phyloP scores from a whole-genome alignment of 2,797 vertebrate genomes.

The Sternarchorhynchus goeldii region DNA sequence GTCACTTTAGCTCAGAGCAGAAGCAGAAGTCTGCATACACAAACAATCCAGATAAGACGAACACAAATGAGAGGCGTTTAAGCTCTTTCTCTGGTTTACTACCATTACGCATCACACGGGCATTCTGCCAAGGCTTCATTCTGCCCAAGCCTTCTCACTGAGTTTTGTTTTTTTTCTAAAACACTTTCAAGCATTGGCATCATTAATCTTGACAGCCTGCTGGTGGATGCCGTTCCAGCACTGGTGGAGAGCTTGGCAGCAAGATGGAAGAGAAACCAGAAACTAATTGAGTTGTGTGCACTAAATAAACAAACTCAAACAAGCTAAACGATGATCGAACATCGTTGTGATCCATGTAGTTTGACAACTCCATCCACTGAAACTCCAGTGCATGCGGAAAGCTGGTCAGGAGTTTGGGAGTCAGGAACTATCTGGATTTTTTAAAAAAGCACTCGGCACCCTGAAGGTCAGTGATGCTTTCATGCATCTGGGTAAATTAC shows the following conservation, averaged over 20 bases:
- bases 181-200: conserved; percentile 24
- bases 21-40: conserved; percentile 31
- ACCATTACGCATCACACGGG: conserved; percentile 29
- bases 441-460: conserved; percentile 37
- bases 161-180: conserved; percentile 10
- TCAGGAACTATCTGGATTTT: conserved; percentile 43
- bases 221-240: conserved; percentile 21
- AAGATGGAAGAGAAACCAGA: conserved; percentile 28
- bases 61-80: conserved; percentile 11
- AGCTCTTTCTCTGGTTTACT: conserved; percentile 26
- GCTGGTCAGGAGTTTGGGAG: conserved; percentile 24
- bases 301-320: not conserved
- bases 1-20: conserved; percentile 51
- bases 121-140: conserved; percentile 16
- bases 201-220: conserved; percentile 36
- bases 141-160: not conserved
- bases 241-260: conserved; percentile 17
- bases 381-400: not conserved
- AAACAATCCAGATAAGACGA: conserved; percentile 44
- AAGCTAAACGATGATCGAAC: not conserved
- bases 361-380: not conserved
- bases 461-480: conserved; percentile 23
- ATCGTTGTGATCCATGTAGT: not conserved
- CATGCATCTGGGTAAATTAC: not conserved
- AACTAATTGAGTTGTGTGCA: not conserved